These are phyloP conservation scores for Felis catus DNA, from an alignment of 2,113 vertebrate species.

Conservation along the genomic window F.catus_Fca126_mat1.0 CM031428.1:27353001-27353500, in stretches of 20 bases:
- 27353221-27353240: constrained; percentile 42
- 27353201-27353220: constrained; percentile 55
- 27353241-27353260: constrained; percentile 61
- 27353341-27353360: constrained; percentile 55
- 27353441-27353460: neutral
- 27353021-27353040: neutral
- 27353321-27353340: constrained; percentile 62
- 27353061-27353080: neutral
- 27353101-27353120: neutral
- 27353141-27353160: neutral
- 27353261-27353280: constrained; percentile 60
- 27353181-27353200: constrained; percentile 46
- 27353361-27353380: constrained; percentile 38
- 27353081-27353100: neutral
- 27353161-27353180: constrained; percentile 57
- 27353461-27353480: too few species aligned
- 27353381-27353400: neutral
- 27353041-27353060: neutral
- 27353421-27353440: neutral
- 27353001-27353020: neutral
- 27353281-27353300: constrained; percentile 70
- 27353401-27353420: constrained; percentile 45
- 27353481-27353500: constrained; percentile 17
- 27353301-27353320: constrained; percentile 57
- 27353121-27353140: constrained; percentile 53